phyloP scores from a whole-genome alignment of 1,140 invertebrate genomes.

The Augochlora pura region DNA sequence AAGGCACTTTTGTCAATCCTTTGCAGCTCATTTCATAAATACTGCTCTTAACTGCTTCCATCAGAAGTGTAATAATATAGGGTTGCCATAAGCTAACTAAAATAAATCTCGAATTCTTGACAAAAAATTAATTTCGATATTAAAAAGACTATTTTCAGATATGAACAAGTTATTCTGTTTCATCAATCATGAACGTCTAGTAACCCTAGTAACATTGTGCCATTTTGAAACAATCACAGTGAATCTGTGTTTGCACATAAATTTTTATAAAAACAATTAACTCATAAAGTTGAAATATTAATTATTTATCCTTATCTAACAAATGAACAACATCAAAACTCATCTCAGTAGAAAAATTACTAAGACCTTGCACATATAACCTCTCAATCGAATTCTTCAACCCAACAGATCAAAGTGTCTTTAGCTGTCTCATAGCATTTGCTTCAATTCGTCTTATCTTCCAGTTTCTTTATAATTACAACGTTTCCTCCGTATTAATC shows the following conservation, averaged over 20 bases:
- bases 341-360: neutral
- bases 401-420: too few species aligned
- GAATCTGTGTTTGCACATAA: neutral
- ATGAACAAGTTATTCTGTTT: too few species aligned
- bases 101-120: too few species aligned
- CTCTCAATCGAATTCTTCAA: neutral
- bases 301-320: too few species aligned
- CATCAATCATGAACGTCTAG: too few species aligned
- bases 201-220: neutral
- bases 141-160: too few species aligned
- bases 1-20: conserved; percentile 27
- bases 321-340: too few species aligned
- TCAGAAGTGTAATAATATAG: neutral
- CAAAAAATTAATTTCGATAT: too few species aligned
- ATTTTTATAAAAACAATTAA: neutral
- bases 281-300: too few species aligned
- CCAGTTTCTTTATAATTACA: conserved; percentile 22
- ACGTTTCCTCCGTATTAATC: neutral
- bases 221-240: neutral
- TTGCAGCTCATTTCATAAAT: neutral
- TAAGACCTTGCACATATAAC: neutral
- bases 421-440: too few species aligned
- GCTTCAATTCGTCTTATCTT: too few species aligned
- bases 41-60: neutral
- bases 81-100: too few species aligned